A percentile compares a stretch with the other conserved stretches of the same genome.
Evolutionary conservation across 2,888 invertebrate species (phyloP).

Genomic region (Branchellion lobata): DNA sequence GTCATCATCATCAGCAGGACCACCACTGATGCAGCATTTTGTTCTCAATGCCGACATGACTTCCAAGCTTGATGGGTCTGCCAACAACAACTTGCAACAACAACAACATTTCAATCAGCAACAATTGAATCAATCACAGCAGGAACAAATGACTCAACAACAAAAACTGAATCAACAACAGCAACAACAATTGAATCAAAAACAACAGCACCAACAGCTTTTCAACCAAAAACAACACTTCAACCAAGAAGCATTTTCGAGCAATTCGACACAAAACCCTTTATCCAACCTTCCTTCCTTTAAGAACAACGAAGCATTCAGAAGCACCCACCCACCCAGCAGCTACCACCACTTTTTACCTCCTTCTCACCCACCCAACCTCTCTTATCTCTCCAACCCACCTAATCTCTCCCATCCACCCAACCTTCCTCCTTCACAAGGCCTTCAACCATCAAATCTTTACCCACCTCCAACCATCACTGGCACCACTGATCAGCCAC

Average conservation of each 20-base stretch:
- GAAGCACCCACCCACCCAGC: too few species aligned
- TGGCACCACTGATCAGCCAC: background rate
- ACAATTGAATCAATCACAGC: background rate
- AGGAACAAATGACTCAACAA: background rate
- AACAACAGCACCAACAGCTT: background rate
- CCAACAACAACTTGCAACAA: background rate
- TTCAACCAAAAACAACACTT: background rate
- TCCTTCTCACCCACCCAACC: too few species aligned
- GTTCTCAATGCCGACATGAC: background rate
- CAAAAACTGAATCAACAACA: background rate
- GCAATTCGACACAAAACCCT: too few species aligned
- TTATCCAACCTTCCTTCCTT: too few species aligned
- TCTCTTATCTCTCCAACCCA: too few species aligned
- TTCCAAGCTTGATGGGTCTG: background rate
- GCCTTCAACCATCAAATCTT: too few species aligned
- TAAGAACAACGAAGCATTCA: too few species aligned
- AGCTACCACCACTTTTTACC: too few species aligned
- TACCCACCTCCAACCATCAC: too few species aligned
- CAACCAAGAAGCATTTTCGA: background rate
- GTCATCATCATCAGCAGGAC: too few species aligned
- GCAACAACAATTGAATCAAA: constrained; percentile 10
- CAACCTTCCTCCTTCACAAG: too few species aligned
- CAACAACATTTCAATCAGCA: background rate
- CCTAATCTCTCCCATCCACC: too few species aligned
- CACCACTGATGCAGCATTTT: background rate